These are phyloP conservation scores for Poecile atricapillus DNA, from an alignment of 2,113 vertebrate species.

Conservation along the genomic window DNA sequence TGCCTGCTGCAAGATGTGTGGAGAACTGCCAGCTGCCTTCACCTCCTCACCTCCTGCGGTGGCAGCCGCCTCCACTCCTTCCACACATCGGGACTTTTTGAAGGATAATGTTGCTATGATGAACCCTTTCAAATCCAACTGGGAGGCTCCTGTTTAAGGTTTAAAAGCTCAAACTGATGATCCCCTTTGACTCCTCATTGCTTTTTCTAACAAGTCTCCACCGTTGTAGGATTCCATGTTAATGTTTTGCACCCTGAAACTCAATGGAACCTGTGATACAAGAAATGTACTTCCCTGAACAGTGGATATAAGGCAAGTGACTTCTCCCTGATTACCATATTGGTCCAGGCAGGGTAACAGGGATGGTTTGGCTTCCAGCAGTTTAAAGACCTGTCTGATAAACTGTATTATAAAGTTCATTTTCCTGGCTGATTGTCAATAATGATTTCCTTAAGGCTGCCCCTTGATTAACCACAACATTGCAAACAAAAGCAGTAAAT, in stretches of 20 bases:
- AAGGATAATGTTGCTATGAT: neutral
- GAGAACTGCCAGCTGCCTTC: neutral
- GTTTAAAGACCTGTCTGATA: neutral
- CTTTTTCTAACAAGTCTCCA: neutral
- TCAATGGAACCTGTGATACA: neutral
- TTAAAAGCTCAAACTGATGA: neutral
- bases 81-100: accelerated
- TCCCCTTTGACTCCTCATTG: neutral
- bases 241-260: neutral
- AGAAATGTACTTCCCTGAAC: neutral
- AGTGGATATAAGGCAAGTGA: neutral
- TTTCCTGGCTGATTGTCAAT: neutral
- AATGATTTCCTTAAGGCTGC: neutral
- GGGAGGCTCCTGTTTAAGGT: neutral
- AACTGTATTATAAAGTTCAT: neutral
- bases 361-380: neutral
- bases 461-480: neutral
- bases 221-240: neutral
- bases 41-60: neutral
- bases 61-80: neutral
- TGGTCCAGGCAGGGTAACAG: neutral
- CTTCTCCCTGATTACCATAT: neutral
- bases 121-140: neutral
- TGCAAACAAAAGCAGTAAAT: neutral
- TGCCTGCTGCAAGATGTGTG: neutral